Conservation (phyloP, 1,140 invertebrate genomes). For the Contarinia nasturtii region DNA sequence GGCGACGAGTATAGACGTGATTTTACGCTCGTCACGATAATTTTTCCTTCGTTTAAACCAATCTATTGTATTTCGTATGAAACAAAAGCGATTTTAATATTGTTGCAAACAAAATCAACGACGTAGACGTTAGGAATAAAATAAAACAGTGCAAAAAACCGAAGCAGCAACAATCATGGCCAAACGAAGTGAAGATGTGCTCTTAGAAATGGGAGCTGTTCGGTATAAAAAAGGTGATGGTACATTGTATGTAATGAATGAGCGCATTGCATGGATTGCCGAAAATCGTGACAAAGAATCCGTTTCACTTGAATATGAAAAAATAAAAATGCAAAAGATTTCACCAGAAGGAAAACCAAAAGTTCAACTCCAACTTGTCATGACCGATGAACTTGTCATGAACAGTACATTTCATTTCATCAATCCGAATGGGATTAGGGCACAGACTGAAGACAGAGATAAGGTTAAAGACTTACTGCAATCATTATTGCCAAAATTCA, state of each 20-base stretch:
- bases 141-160: neutral
- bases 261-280: conserved; percentile 88
- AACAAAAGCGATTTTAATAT: no score
- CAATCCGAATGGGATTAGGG: conserved; percentile 60
- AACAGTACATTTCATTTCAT: conserved; percentile 97
- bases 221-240: conserved; percentile 93
- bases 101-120: no score
- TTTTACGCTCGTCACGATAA: no score
- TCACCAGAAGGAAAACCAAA: conserved; percentile 96
- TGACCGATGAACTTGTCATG: conserved; percentile 73
- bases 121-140: neutral
- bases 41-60: no score
- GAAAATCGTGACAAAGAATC: conserved; percentile 79
- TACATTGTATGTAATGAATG: conserved; percentile 86
- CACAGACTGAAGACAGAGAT: conserved; percentile 79
- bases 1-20: no score
- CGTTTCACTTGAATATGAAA: conserved; percentile 82
- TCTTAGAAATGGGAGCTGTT: conserved; percentile 79
- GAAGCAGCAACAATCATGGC: conserved; percentile 11
- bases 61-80: no score
- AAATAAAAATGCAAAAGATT: conserved; percentile 99
- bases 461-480: conserved; percentile 84
- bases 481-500: conserved; percentile 86
- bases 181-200: conserved; percentile 60
- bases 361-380: conserved; percentile 93